Evolutionary conservation across 2,113 vertebrate genomes (phyloP), one percentile per base, ranked within the genome.

Genomic region (Datnioides undecimradiatus): DNA sequence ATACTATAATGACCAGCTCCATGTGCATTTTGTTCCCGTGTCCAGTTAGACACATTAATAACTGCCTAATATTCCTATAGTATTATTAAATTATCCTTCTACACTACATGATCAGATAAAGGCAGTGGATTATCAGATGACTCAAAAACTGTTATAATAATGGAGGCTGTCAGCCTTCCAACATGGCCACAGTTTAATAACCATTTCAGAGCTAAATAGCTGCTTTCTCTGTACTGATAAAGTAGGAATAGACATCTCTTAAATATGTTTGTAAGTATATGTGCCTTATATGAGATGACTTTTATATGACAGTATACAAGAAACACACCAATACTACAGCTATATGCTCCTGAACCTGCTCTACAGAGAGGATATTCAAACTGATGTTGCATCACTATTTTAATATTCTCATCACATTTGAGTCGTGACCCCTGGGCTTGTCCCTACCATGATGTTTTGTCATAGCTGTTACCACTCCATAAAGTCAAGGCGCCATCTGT

Each of bases 221-320:
- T 33, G 45, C 36, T 54, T 25, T 55, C 9, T 34, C 1, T 46
- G 16, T 16, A 46, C 19, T 13, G 21, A 21, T 36, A 4, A 46
- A 16, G 1, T 23, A 33, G 11, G 6, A 14, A 19, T 45, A 25
- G 4, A 34, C 5, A 31, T 60, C 25, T 6, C 41, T 64, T 62
- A 34, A 19, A 36, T 72, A 46, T 19, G 31, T 34, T 34, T 19
- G 31, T 34, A 25, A 48, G n/a, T 14, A 25, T 27, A 58, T 71
- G 34, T 43, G 3, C 31, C 21, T 6, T n/a, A 23, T 57, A 31
- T 41, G 34, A 51, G 68, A 36, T 59, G 64, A 60, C n/a, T 60
- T 76, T 90, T 88, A 84, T 73, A 82, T 88, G 88, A 90, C 51
- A 48, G 55, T 67, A 68, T 67, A 67, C 66, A 80, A 62, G 66